These are phyloP conservation scores for Zaprionus vittiger DNA, from an alignment of 1,140 invertebrate genomes.

Conservation along the genomic window DNA sequence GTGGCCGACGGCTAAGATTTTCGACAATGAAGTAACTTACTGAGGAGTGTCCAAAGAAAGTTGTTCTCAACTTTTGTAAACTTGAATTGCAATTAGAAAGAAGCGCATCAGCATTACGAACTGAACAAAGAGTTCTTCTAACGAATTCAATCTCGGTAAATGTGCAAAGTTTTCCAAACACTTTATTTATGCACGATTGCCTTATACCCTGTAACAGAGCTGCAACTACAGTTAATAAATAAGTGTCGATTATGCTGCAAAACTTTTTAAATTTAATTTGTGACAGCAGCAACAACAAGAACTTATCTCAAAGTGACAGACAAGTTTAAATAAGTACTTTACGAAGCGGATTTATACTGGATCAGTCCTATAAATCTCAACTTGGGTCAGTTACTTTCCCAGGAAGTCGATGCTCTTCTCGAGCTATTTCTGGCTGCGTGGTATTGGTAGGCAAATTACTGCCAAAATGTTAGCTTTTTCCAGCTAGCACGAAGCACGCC, in stretches of 20 bases:
- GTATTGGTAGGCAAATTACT: constrained; percentile 3
- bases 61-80: constrained; percentile 50
- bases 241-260: neutral
- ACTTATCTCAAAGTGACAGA: neutral
- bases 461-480: constrained; percentile 10
- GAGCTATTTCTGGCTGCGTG: neutral
- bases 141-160: constrained; percentile 57
- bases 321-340: neutral
- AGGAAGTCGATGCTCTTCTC: neutral
- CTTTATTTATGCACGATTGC: neutral
- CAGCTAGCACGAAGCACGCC: constrained; percentile 28
- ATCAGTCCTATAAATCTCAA: neutral
- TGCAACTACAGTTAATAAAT: neutral
- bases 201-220: constrained; percentile 10
- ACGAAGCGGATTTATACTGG: neutral
- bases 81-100: constrained; percentile 66
- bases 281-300: neutral
- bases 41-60: neutral
- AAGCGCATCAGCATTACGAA: constrained; percentile 30
- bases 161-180: constrained; percentile 60
- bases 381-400: neutral
- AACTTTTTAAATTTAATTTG: neutral
- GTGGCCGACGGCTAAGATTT: constrained; percentile 4
- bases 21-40: neutral
- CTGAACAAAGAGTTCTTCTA: constrained; percentile 33